These are phyloP conservation scores for Salticus scenicus DNA, from an alignment of 2,888 invertebrate genomes.

Conservation along the genomic window DNA sequence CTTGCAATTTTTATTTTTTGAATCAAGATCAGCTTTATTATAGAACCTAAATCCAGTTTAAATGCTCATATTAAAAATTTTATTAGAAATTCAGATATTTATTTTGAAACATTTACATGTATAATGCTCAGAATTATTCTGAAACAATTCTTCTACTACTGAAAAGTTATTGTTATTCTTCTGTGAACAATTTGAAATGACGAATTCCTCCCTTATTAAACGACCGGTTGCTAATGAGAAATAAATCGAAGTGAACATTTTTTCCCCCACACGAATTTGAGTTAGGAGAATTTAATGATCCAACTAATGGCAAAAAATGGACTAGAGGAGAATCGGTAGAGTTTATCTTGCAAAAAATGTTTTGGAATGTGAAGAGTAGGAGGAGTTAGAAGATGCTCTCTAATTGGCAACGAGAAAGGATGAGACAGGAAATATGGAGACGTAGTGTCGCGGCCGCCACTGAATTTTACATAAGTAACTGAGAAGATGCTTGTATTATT, in stretches of 20 bases:
- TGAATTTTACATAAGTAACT: constrained; percentile 61
- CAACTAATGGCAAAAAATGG: constrained; percentile 17
- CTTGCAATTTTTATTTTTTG: too few species aligned
- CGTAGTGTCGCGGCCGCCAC: constrained; percentile 50
- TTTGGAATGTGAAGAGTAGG: constrained; percentile 18
- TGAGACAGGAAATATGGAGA: constrained; percentile 54
- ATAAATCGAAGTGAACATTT: not conserved
- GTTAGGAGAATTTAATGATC: constrained; percentile 67
- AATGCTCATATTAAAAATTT: too few species aligned
- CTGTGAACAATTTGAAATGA: too few species aligned
- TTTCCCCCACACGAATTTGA: constrained; percentile 35
- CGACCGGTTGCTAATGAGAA: not conserved
- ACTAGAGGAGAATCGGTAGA: not conserved
- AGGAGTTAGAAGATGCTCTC: constrained; percentile 20
- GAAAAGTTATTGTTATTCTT: too few species aligned
- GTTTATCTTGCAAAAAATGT: constrained; percentile 7
- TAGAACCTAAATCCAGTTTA: too few species aligned
- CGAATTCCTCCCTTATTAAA: too few species aligned
- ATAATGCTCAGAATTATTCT: too few species aligned
- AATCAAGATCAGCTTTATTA: too few species aligned
- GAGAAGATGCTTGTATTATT: constrained; percentile 2
- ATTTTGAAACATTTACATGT: too few species aligned
- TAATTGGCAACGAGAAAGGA: constrained; percentile 53
- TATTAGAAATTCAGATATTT: too few species aligned
- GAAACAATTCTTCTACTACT: too few species aligned